Evolutionary conservation across 2,797 vertebrate species (phyloP).

Genomic region (Mormyrops boulengeri): DNA sequence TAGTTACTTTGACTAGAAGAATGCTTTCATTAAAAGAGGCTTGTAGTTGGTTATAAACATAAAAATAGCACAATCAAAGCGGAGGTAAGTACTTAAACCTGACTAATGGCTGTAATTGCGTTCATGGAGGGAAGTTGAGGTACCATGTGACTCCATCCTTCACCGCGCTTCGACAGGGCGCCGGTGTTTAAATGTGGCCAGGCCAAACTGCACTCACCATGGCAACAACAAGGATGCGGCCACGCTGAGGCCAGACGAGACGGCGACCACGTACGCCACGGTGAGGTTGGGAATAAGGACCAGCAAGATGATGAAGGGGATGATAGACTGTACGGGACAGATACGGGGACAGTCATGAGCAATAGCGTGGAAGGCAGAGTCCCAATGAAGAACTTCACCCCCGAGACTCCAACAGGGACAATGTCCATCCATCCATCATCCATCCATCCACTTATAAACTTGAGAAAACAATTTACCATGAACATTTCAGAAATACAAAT

Average conservation of each 20-base stretch:
- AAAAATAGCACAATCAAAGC: background rate
- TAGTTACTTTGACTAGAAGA: background rate
- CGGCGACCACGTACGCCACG: conserved; percentile 81
- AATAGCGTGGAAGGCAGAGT: background rate
- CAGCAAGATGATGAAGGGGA: conserved; percentile 84
- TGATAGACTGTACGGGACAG: conserved; percentile 72
- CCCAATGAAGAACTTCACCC: background rate
- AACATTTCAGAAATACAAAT: background rate
- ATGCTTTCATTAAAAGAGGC: conserved; percentile 2
- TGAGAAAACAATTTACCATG: background rate
- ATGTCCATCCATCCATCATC: background rate
- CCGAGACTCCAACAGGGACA: background rate
- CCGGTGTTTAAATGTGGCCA: background rate
- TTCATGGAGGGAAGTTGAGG: background rate
- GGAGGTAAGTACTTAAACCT: background rate
- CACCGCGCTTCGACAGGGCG: background rate
- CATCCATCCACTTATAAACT: background rate
- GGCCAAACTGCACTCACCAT: conserved; percentile 65
- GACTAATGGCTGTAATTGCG: background rate
- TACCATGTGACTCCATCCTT: background rate
- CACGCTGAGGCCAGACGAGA: conserved; percentile 84
- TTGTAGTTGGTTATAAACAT: background rate
- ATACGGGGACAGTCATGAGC: background rate
- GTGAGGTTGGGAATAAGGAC: conserved; percentile 77
- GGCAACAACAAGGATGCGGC: conserved; percentile 86